Evolutionary conservation across 2,888 invertebrate species (phyloP), one percentile per base, ranked within the genome.

Genomic region (Hyppa rectilinea): DNA sequence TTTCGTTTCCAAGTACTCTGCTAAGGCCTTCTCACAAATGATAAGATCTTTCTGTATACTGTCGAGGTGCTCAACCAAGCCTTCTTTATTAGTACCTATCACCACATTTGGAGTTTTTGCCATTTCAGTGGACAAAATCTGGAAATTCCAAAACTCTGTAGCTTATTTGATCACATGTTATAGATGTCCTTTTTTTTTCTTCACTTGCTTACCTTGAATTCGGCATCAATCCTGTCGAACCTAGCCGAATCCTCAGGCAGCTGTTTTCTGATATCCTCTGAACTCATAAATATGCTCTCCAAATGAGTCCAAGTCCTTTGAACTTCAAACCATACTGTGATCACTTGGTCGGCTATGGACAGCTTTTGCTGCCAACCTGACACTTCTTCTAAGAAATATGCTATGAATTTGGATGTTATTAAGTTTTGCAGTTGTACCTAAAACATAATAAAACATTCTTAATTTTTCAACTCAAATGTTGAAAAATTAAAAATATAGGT

Each of bases 241-340:
- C 99, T 96, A 65, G 97, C 97, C 0, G 99, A 99, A 94, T 99
- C 99, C 81, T 98, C 98, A 4, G 99, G 99, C 65, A 99, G 94
- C 91, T 99, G 99, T 88, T 98, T 98, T 72, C 99, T 97, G 84
- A 99, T 99, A 92, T 99, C 99, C 92, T 99, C 99, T 0, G 99
- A 99, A 82, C 99, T 99, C 97, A 99, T 99, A 92, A 99, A 99
- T 90, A 99, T 99, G 87, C 99, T 99, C 95, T 99, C 99, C 76
- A 99, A 96, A 94, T 99, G 99, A 87, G 98, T 98, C 99, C 99
- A 99, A 34, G 99, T 99, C 69, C 99, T 96, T 94, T 99, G 99
- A 36, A 99, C 99, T 95, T 99, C 99, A 95, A 99, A 98, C 98
- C 98, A 98, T 9, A 98, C 96, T 0, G 98, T 98, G 64, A 98